These are phyloP conservation scores for Lamellibrachia columna DNA, from an alignment of 2,888 invertebrate genomes.

Conservation along the genomic window DNA sequence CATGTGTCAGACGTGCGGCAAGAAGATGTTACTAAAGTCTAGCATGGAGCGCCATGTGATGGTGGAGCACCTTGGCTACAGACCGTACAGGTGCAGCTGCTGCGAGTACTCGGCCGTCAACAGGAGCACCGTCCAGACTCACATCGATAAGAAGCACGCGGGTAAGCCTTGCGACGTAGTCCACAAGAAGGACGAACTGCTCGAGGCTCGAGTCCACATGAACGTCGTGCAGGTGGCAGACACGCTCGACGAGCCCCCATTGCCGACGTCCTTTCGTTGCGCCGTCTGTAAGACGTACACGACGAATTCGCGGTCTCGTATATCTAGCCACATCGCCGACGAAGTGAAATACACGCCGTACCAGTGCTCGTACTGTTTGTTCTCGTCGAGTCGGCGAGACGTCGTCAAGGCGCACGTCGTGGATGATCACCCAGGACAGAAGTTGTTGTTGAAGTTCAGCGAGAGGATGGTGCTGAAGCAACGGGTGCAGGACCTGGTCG, in stretches of 20 bases:
- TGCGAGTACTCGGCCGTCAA: neutral
- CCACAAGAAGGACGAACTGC: neutral
- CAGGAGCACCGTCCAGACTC: neutral
- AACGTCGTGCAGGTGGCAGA: neutral
- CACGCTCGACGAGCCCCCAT: neutral
- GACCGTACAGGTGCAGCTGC: neutral
- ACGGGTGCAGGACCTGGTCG: neutral
- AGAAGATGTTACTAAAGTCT: neutral
- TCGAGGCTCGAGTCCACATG: neutral
- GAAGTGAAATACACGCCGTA: constrained; percentile 16
- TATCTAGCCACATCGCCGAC: neutral
- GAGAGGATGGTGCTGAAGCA: neutral
- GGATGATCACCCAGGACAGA: neutral
- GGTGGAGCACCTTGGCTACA: neutral
- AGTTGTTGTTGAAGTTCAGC: neutral
- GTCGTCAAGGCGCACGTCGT: neutral
- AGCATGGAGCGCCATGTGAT: neutral
- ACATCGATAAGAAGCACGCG: neutral
- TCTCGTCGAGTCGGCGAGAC: neutral
- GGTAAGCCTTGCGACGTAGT: neutral
- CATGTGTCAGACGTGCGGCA: constrained; percentile 3
- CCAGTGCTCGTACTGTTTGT: neutral
- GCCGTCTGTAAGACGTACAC: neutral
- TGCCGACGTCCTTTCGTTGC: neutral
- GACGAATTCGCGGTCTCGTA: neutral